Conservation (phyloP, 2,113 vertebrate genomes). For the Propithecus coquereli region DNA sequence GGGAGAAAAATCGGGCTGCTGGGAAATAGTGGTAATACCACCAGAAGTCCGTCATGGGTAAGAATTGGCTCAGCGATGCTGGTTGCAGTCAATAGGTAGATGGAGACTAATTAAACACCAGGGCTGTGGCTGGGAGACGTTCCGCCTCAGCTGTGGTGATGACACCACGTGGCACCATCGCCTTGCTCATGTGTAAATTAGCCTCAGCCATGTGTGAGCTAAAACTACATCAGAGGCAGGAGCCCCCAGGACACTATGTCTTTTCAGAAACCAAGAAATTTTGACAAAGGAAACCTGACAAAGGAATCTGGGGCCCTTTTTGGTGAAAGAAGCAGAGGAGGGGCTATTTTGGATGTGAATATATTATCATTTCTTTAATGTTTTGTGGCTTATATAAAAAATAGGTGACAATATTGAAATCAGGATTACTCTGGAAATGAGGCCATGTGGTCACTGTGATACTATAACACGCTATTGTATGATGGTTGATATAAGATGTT, state of each 20-base stretch:
- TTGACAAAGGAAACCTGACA: not conserved
- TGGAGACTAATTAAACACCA: constrained; percentile 54
- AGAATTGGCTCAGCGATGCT: not conserved
- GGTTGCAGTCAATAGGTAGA: not conserved
- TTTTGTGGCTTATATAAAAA: not conserved
- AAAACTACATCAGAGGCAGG: not conserved
- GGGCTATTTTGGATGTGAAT: not conserved
- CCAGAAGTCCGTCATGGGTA: not conserved
- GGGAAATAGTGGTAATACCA: not conserved
- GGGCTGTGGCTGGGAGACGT: not conserved
- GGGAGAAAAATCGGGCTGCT: constrained; percentile 12
- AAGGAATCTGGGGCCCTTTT: not conserved
- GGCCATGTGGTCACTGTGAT: not conserved
- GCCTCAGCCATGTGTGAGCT: not conserved
- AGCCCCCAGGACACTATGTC: too few species aligned
- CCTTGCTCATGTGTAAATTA: constrained; percentile 21
- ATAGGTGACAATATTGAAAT: not conserved
- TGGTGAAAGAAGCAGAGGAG: not conserved
- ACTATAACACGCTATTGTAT: not conserved
- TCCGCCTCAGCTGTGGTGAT: not conserved
- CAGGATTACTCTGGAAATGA: not conserved
- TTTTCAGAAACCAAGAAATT: not conserved
- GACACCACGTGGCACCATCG: not conserved
- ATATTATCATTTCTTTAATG: not conserved
- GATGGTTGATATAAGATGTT: not conserved